Conservation (phyloP, 2,797 vertebrate genomes). For the Ambastaia sidthimunki region DNA sequence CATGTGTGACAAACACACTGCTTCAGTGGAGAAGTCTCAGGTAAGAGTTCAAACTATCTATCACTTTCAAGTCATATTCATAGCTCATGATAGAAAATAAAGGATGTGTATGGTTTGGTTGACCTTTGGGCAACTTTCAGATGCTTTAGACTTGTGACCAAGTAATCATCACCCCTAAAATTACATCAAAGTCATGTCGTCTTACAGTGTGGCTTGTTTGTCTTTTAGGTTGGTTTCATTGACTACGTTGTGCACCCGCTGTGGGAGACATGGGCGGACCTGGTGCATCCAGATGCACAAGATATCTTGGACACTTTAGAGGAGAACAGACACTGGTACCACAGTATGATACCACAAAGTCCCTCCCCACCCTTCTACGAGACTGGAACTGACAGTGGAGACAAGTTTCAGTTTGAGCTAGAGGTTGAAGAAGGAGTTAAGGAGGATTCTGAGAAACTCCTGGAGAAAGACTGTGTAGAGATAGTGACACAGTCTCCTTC, state of each 20-base stretch:
- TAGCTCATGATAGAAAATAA: neutral
- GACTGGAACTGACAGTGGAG: slow-evolving; percentile 81
- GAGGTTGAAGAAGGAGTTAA: slow-evolving; percentile 74
- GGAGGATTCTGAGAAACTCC: slow-evolving; percentile 74
- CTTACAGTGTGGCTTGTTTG: neutral
- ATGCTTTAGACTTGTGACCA: no score
- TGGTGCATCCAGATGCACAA: slow-evolving; percentile 97
- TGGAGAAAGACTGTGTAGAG: slow-evolving; percentile 49
- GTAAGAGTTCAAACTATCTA: slow-evolving; percentile 71
- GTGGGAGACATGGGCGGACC: slow-evolving; percentile 98
- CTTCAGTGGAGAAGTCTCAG: slow-evolving; percentile 97
- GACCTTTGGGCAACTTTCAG: no score
- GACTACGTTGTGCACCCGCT: slow-evolving; percentile 97
- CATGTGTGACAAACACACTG: slow-evolving; percentile 98
- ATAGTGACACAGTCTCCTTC: slow-evolving; percentile 34
- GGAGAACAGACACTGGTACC: slow-evolving; percentile 99
- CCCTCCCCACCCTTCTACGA: slow-evolving; percentile 93
- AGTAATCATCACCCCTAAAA: no score
- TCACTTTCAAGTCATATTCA: no score
- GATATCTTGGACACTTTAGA: slow-evolving; percentile 97
- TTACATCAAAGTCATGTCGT: neutral
- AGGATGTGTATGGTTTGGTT: no score
- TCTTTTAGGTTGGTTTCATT: slow-evolving; percentile 91
- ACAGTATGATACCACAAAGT: slow-evolving; percentile 98
- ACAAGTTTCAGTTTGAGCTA: slow-evolving; percentile 94